Evolutionary conservation across 2,888 invertebrate species (phyloP), one percentile per base, ranked within the genome.

Genomic region (Ptychoptera contaminata): DNA sequence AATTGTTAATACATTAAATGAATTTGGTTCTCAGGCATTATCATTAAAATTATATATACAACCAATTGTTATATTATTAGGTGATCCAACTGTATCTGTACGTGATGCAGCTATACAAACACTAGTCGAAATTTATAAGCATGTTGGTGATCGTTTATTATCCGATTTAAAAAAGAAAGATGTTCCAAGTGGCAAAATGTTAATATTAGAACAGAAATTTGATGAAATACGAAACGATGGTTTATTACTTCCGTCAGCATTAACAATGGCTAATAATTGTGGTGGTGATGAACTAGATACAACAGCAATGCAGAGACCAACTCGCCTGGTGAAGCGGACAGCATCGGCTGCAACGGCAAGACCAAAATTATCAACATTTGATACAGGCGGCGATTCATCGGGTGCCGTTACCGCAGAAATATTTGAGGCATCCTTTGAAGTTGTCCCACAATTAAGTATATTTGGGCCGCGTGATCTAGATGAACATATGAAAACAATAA

Each of bases 341-440:
- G 60, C 64, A 15, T 58, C 63, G 4, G 56, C 63, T 3, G 52
- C 61, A 29, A 55, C 63, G 6, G 52, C 60, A 29, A 46, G 54
- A 3, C 53, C 52, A 40, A 64, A 63, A 40, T 56, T 56, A 35
- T 62, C 46, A 48, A 56, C 49, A 46, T 56, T 53, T 52, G 60
- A 46, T 49, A 52, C 50, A 43, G 37, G 39, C 44, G 55, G 59
- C 16, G 77, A 75, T 61, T 34, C 35, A 35, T 88, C 91, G 30
- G 94, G 94, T 40, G 86, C 86, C 7, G 82, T 94, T 5, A 91
- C 93, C 47, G 80, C 83, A 62, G 91, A 92, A 46, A 76, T 79
- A 2, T 96, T 96, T 65, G 76, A 84, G 49, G 79, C 79, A 32
- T 78, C 82, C 2, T 94, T 96, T 67, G 84, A 86, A 55, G 76